Percentiles rank a stretch among this genome's conserved stretches.
phyloP scores from a whole-genome alignment of 2,888 invertebrate species.

The Spisula solida region DNA sequence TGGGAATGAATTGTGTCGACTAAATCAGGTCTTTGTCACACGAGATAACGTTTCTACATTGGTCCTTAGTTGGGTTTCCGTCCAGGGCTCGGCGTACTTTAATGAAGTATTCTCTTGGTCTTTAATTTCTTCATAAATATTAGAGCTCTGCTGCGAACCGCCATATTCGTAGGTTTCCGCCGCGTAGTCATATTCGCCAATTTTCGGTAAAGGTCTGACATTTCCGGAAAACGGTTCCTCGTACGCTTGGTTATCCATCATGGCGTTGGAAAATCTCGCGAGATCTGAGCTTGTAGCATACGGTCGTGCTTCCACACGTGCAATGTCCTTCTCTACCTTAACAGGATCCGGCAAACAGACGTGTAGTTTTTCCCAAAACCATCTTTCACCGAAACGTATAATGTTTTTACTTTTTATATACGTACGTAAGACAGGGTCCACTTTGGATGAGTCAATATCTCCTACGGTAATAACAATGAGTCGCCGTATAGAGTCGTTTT shows the following conservation, averaged over 20 bases:
- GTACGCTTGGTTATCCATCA: conserved; percentile 66
- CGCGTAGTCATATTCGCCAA: conserved; percentile 55
- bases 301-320: conserved; percentile 65
- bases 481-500: conserved; percentile 60
- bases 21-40: conserved; percentile 18
- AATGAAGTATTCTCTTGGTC: conserved; percentile 41
- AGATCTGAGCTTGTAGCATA: conserved; percentile 64
- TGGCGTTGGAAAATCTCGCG: conserved; percentile 42
- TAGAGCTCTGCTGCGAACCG: conserved; percentile 60
- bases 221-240: conserved; percentile 63
- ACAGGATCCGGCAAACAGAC: conserved; percentile 91
- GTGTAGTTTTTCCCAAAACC: conserved; percentile 97
- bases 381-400: conserved; percentile 95
- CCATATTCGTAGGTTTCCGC: conserved; percentile 45
- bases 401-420: conserved; percentile 95
- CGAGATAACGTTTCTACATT: conserved; percentile 48
- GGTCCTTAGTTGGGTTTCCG: conserved; percentile 30
- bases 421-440: conserved; percentile 95
- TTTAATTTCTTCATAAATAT: conserved; percentile 70
- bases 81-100: conserved; percentile 66
- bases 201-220: conserved; percentile 58
- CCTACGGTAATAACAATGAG: conserved; percentile 54
- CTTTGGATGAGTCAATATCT: conserved; percentile 76
- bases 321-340: conserved; percentile 48
- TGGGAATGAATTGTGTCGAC: not conserved